Percentiles rank a stretch among this genome's conserved stretches.
Conservation (phyloP, 1,140 invertebrate genomes). For the Hycleus phaleratus region DNA sequence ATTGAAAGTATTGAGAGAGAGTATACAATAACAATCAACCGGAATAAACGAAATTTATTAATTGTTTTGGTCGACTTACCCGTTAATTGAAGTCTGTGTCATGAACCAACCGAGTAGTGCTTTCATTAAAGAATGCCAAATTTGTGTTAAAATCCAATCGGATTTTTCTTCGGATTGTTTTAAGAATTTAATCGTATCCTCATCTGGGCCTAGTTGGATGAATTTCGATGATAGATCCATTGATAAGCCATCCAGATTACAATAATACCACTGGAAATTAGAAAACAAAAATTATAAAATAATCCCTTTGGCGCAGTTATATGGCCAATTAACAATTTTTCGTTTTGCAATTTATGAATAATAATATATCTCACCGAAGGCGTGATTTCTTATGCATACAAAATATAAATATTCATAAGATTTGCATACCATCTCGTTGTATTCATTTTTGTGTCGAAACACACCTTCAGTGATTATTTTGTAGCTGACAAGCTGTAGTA, state of each 20-base stretch:
- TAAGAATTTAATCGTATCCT: slow-evolving; percentile 65
- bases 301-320: slow-evolving; percentile 12
- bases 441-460: slow-evolving; percentile 15
- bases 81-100: slow-evolving; percentile 77
- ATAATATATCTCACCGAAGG: slow-evolving; percentile 27
- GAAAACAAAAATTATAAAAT: slow-evolving; percentile 22
- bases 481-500: slow-evolving; percentile 19
- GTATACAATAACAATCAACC: background rate
- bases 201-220: slow-evolving; percentile 56
- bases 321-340: slow-evolving; percentile 22
- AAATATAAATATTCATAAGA: slow-evolving; percentile 31
- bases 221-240: slow-evolving; percentile 48
- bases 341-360: slow-evolving; percentile 23
- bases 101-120: slow-evolving; percentile 66
- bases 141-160: slow-evolving; percentile 65
- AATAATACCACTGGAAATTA: slow-evolving; percentile 59
- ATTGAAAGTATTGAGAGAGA: too few relatives aligned
- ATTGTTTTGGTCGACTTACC: slow-evolving; percentile 48
- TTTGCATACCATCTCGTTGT: slow-evolving; percentile 4
- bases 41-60: slow-evolving; percentile 1
- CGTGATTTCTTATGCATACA: slow-evolving; percentile 29
- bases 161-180: slow-evolving; percentile 62
- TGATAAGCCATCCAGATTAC: slow-evolving; percentile 45
- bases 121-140: slow-evolving; percentile 65
- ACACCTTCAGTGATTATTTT: slow-evolving; percentile 29